These are phyloP conservation scores for Diorhabda sublineata DNA, from an alignment of 1,140 invertebrate genomes.

Conservation along the genomic window DNA sequence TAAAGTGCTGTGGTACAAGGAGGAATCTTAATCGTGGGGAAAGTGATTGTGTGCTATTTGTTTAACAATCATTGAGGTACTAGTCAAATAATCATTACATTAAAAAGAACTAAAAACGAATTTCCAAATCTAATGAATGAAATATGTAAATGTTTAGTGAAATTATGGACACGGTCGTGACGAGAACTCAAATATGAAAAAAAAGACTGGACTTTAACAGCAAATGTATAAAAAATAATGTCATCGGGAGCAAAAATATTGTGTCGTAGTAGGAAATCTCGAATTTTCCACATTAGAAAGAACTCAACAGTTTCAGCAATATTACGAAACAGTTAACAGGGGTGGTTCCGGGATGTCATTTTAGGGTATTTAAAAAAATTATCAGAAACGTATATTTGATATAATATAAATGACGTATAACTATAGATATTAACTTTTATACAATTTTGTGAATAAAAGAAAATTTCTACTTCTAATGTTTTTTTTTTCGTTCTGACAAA, in stretches of 20 bases:
- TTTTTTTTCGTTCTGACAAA: no score
- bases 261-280: conserved; percentile 10
- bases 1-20: conserved; percentile 42
- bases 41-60: conserved; percentile 12
- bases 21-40: conserved; percentile 29
- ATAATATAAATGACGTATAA: no score
- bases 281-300: conserved; percentile 11
- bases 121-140: neutral
- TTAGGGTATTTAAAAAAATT: neutral
- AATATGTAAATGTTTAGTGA: conserved; percentile 12
- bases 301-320: conserved; percentile 18
- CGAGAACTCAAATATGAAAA: conserved; percentile 10
- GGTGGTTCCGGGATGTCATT: conserved; percentile 17
- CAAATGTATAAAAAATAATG: conserved; percentile 11
- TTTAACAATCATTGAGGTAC: conserved; percentile 1
- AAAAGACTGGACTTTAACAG: conserved; percentile 5
- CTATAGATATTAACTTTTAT: no score
- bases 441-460: no score
- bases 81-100: conserved; percentile 19
- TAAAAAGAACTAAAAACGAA: conserved; percentile 20
- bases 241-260: neutral
- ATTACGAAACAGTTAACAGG: conserved; percentile 23
- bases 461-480: no score
- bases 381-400: no score
- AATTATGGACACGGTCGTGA: conserved; percentile 17